Percentiles rank a stretch among this genome's conserved stretches.
These are phyloP conservation scores for Etheostoma nigrum DNA, from an alignment of 2,797 vertebrate genomes.

Conservation along the genomic window DNA sequence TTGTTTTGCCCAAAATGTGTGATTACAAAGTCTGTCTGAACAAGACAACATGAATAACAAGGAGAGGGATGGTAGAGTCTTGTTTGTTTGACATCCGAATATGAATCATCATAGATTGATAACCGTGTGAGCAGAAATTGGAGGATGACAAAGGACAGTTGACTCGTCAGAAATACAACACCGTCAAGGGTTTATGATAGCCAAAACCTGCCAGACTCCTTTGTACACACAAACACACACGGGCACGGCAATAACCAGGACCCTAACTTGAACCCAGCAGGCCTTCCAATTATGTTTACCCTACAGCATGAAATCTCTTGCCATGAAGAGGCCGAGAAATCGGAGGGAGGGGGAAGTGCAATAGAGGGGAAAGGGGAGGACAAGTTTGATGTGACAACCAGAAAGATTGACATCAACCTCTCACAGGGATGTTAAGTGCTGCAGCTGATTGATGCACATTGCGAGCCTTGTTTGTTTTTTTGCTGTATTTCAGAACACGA, in stretches of 20 bases:
- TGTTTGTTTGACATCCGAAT: slow-evolving; percentile 39
- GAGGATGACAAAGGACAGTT: slow-evolving; percentile 35
- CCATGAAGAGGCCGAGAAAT: slow-evolving; percentile 47
- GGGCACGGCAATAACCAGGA: slow-evolving; percentile 44
- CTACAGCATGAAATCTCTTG: slow-evolving; percentile 59
- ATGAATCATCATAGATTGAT: slow-evolving; percentile 46
- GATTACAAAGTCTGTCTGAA: slow-evolving; percentile 45
- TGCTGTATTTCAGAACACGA: slow-evolving; percentile 36
- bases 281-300: slow-evolving; percentile 44
- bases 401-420: slow-evolving; percentile 69
- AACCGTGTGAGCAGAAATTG: slow-evolving; percentile 12
- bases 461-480: slow-evolving; percentile 51
- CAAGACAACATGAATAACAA: slow-evolving; percentile 19
- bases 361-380: slow-evolving; percentile 31
- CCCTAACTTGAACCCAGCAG: slow-evolving; percentile 45
- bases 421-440: slow-evolving; percentile 66
- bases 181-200: slow-evolving; percentile 13
- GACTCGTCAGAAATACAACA: slow-evolving; percentile 26
- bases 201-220: slow-evolving; percentile 23
- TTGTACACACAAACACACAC: slow-evolving; percentile 4
- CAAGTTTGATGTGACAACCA: slow-evolving; percentile 66
- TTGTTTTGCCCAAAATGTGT: slow-evolving; percentile 18
- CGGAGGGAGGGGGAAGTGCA: slow-evolving; percentile 28
- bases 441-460: slow-evolving; percentile 64
- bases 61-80: slow-evolving; percentile 1